Percentiles rank a stretch among this genome's conserved stretches.
These are phyloP conservation scores for Acropora tenuis DNA, from an alignment of 64 coral and sea anemone genomes.

Conservation along the genomic window DNA sequence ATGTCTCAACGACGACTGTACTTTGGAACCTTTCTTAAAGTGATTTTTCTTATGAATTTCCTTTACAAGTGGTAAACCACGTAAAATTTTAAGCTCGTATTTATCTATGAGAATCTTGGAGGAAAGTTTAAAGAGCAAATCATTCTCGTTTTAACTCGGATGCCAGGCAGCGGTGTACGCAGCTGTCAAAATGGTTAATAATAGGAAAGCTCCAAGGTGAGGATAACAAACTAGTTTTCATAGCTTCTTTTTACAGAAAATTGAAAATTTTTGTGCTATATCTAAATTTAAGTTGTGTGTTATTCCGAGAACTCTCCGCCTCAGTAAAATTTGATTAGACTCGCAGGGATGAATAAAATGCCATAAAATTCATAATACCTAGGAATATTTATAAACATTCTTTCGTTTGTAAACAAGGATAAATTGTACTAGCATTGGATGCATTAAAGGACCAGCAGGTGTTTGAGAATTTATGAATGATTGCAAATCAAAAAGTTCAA, in stretches of 20 bases:
- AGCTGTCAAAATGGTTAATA: no score
- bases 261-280: neutral
- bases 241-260: neutral
- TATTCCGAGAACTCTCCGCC: neutral
- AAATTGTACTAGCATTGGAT: neutral
- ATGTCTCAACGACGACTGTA: no score
- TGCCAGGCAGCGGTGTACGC: no score
- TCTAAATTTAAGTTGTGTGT: neutral
- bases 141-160: no score
- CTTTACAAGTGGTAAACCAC: no score
- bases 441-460: neutral
- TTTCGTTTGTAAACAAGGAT: neutral
- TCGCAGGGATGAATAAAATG: neutral
- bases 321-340: neutral
- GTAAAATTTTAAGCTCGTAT: no score
- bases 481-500: neutral
- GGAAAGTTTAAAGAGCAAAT: neutral
- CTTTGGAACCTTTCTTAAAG: no score
- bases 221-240: neutral
- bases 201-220: neutral
- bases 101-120: neutral
- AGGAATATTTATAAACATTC: neutral
- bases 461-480: neutral
- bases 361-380: neutral
- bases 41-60: no score